Evolutionary conservation across 37 sponge, comb jelly and placozoan genomes (phyloP), one percentile per base, ranked within the genome.

Genomic region (Chondrosia reniformis): DNA sequence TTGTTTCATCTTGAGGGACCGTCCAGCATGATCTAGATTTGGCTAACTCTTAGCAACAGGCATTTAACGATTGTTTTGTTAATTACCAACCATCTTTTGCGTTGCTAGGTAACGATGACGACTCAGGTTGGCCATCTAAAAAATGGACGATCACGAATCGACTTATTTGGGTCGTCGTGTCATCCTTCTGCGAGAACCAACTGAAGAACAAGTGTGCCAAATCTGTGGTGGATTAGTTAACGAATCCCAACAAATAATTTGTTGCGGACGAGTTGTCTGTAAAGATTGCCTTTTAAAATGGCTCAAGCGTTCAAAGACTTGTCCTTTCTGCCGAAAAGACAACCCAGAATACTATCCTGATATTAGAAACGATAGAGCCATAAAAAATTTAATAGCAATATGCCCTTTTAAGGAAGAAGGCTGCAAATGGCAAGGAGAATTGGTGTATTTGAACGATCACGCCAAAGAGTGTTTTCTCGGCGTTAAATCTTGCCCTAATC

Each of bases 351-450:
- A 69, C 72, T 69, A 9, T 34, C 72, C 43, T 34, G 72, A 69
- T 25, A 40, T 9, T 21, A 69, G 72, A 7, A 69, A 69, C 72
- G 72, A 69, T 17, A 36, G 72, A 24, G 41, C 72, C 43, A 39
- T 69, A 10, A 69, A 40, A 44, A 69, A 69, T 40, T 25, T 69
- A 2, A 69, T 13, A 17, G 72, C 44, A 38, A 69, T 43, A 1
- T 69, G 72, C 42, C 37, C 43, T 15, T 69, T 69, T 69, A 44
- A 12, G 41, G 72, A 36, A 2, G 44, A 69, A 44, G 72, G 72
- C 41, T 69, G 72, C 43, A 69, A 69, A 41, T 69, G 72, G 72
- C 31, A 69, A 44, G 72, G 72, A 7, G 72, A 69, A 25, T 34
- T 69, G 72, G 44, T 41, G 24, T 24, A 69, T 34, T 21, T 69